Conservation (phyloP, 1,140 invertebrate genomes). For the Gyrodactylus bullatarudis region DNA sequence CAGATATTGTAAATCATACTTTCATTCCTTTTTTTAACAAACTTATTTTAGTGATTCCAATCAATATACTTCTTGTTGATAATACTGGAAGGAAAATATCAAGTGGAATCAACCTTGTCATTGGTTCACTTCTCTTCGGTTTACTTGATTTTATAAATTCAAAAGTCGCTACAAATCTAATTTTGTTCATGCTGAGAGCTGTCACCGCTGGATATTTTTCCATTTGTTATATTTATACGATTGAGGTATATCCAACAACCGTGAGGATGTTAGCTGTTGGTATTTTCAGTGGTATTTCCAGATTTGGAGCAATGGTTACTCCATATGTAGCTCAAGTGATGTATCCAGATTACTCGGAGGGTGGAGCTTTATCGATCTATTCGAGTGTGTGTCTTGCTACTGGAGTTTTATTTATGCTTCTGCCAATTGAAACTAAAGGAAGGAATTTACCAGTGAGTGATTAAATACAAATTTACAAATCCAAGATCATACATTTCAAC, state of each 20-base stretch:
- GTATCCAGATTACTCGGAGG: neutral
- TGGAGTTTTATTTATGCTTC: constrained; percentile 7
- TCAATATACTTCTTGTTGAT: neutral
- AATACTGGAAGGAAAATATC: neutral
- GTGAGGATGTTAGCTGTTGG: constrained; percentile 50
- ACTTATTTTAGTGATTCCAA: neutral
- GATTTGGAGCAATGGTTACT: constrained; percentile 58
- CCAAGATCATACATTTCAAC: too few relatives aligned
- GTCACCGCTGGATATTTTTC: neutral
- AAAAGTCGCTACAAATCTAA: neutral
- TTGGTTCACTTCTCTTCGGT: neutral
- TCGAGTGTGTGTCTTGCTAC: constrained; percentile 8
- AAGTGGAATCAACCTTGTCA: neutral
- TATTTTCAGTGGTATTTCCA: constrained; percentile 50
- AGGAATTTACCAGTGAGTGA: constrained; percentile 9
- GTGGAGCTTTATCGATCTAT: constrained; percentile 8
- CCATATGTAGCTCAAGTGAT: constrained; percentile 59
- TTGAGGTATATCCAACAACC: constrained; percentile 45
- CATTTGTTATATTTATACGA: neutral
- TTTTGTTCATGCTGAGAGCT: neutral
- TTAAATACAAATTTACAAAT: too few relatives aligned
- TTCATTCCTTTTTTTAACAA: too few relatives aligned
- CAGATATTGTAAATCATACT: too few relatives aligned
- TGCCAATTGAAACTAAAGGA: constrained; percentile 11
- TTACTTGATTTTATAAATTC: neutral